phyloP scores from a whole-genome alignment of 2,888 invertebrate genomes.

The Cryptophagus acutangulus region DNA sequence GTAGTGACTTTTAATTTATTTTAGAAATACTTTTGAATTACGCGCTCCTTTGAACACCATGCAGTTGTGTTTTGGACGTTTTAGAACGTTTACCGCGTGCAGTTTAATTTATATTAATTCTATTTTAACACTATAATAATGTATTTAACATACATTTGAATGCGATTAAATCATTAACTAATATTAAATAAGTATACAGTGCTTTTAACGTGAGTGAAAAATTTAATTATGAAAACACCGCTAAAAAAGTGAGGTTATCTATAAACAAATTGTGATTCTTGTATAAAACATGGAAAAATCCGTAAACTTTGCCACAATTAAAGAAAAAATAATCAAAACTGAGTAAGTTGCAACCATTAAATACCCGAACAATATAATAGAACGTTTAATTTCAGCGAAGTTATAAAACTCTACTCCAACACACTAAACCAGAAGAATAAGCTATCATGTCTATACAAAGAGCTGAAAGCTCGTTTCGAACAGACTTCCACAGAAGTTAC shows the following conservation, averaged over 20 bases:
- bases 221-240: too few relatives aligned
- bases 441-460: constrained; percentile 6
- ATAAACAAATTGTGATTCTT: background rate
- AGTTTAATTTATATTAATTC: too few relatives aligned
- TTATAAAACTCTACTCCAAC: constrained; percentile 28
- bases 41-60: too few relatives aligned
- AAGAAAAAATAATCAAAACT: constrained; percentile 35
- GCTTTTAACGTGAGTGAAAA: too few relatives aligned
- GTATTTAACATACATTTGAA: too few relatives aligned
- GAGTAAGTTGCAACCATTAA: constrained; percentile 29
- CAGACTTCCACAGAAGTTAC: constrained; percentile 16
- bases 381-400: constrained; percentile 27
- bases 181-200: too few relatives aligned
- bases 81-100: too few relatives aligned
- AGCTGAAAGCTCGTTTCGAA: constrained; percentile 7
- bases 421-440: constrained; percentile 25
- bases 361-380: background rate
- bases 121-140: too few relatives aligned
- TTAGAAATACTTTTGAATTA: too few relatives aligned
- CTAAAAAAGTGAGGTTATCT: background rate
- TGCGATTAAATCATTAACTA: too few relatives aligned
- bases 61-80: too few relatives aligned
- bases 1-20: too few relatives aligned
- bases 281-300: background rate
- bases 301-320: constrained; percentile 26